A percentile compares a stretch with the other conserved stretches of the same genome.
phyloP scores from a whole-genome alignment of 2,113 vertebrate species.

The Silurus glanis region DNA sequence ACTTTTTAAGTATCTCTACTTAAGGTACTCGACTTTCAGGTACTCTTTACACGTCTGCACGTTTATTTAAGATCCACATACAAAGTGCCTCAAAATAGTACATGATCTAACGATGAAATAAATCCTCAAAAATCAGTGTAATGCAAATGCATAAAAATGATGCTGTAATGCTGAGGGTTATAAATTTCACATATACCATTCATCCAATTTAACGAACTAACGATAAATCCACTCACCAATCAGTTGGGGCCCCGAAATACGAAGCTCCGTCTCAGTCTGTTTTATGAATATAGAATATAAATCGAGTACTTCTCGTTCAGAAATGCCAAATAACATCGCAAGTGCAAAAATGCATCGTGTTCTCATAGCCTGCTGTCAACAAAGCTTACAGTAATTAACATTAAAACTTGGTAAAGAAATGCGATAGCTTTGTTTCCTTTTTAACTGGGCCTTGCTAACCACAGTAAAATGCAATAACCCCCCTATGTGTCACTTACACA shows the following conservation, averaged over 20 bases:
- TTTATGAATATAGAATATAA: too few relatives aligned
- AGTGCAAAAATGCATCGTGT: not conserved
- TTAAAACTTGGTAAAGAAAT: not conserved
- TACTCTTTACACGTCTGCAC: too few relatives aligned
- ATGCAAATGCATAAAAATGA: not conserved
- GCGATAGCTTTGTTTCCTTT: conserved; percentile 11
- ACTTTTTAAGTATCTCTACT: too few relatives aligned
- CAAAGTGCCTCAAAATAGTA: not conserved
- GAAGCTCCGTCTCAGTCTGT: not conserved
- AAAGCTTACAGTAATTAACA: not conserved
- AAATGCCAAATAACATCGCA: not conserved
- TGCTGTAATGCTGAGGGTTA: not conserved
- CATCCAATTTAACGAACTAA: not conserved
- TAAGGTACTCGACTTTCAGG: too few relatives aligned
- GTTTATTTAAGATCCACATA: not conserved
- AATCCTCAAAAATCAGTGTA: not conserved
- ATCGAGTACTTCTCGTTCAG: not conserved
- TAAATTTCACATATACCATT: not conserved
- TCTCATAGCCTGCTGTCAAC: not conserved
- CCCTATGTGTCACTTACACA: conserved; percentile 14
- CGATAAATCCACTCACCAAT: not conserved
- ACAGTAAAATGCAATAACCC: not conserved
- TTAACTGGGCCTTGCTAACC: conserved; percentile 15
- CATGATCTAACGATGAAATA: not conserved
- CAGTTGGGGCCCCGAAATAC: not conserved